These are phyloP conservation scores for Myopa tessellatipennis DNA, from an alignment of 2,888 invertebrate genomes.

Conservation along the genomic window DNA sequence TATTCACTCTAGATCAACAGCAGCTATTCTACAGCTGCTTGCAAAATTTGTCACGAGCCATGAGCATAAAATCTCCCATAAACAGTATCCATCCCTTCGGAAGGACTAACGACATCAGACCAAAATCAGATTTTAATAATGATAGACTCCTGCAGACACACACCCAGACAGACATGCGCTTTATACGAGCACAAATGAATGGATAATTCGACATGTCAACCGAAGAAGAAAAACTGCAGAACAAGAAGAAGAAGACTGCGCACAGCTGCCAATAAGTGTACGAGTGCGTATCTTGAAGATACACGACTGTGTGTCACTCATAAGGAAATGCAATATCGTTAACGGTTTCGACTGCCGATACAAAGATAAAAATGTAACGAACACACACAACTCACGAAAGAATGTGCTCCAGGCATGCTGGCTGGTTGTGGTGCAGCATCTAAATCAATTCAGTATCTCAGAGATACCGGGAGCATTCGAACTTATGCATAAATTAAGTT, in stretches of 20 bases:
- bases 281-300: conserved; percentile 23
- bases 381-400: conserved; percentile 14
- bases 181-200: no score
- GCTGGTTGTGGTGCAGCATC: conserved; percentile 3
- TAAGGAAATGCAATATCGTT: conserved; percentile 32
- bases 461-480: conserved; percentile 3
- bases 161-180: conserved; percentile 42
- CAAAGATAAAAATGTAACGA: conserved; percentile 16
- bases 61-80: conserved; percentile 35
- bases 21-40: conserved; percentile 21
- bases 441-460: conserved; percentile 29
- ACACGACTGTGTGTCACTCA: conserved; percentile 8
- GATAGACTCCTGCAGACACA: conserved; percentile 60
- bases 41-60: conserved; percentile 48
- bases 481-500: conserved; percentile 47
- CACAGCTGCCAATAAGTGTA: conserved; percentile 21
- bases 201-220: not conserved
- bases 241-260: not conserved
- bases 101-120: conserved; percentile 45
- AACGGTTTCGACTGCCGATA: conserved; percentile 22
- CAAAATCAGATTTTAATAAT: conserved; percentile 59
- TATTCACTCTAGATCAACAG: no score
- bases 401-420: not conserved
- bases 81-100: conserved; percentile 41
- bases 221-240: not conserved